Percentiles rank a stretch among this genome's conserved stretches.
phyloP scores from a whole-genome alignment of 2,113 vertebrate species.

The Lophius piscatorius region DNA sequence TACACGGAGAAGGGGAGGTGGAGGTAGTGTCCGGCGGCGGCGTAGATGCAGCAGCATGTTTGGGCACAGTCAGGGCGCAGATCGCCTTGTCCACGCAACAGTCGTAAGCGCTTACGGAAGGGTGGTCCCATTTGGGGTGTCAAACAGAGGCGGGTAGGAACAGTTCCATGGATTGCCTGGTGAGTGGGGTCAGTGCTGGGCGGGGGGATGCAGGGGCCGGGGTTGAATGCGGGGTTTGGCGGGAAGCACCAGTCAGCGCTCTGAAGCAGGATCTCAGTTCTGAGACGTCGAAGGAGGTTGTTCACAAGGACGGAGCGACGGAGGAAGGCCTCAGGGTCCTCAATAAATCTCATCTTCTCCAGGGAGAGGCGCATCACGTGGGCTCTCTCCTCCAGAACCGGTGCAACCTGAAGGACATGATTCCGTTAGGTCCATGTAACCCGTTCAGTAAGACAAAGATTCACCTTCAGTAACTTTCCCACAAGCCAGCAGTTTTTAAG shows the following conservation, averaged over 20 bases:
- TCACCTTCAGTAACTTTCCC: too few relatives aligned
- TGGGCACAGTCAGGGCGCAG: conserved; percentile 83
- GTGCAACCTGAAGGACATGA: conserved; percentile 82
- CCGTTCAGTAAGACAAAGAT: not conserved
- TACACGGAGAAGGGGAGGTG: conserved; percentile 88
- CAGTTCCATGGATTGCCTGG: conserved; percentile 63
- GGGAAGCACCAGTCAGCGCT: conserved; percentile 93
- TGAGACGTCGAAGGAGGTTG: conserved; percentile 93
- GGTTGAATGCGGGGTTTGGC: conserved; percentile 43
- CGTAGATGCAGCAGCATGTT: conserved; percentile 93
- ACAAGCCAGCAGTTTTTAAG: too few relatives aligned
- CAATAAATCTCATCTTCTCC: conserved; percentile 96
- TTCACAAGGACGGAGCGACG: conserved; percentile 95
- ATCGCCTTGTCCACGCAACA: conserved; percentile 81
- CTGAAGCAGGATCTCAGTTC: conserved; percentile 92
- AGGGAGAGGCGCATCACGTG: conserved; percentile 95
- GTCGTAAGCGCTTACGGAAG: conserved; percentile 88
- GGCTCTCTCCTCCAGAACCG: conserved; percentile 90
- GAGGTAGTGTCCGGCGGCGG: conserved; percentile 87
- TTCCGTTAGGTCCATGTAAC: not conserved
- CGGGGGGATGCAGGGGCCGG: conserved; percentile 47
- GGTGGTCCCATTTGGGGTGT: conserved; percentile 85
- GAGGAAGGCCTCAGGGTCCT: conserved; percentile 94
- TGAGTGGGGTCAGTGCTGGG: conserved; percentile 34
- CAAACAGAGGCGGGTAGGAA: conserved; percentile 84